Conservation (phyloP, 2,888 invertebrate species). For the Sclerodermus sp. region DNA sequence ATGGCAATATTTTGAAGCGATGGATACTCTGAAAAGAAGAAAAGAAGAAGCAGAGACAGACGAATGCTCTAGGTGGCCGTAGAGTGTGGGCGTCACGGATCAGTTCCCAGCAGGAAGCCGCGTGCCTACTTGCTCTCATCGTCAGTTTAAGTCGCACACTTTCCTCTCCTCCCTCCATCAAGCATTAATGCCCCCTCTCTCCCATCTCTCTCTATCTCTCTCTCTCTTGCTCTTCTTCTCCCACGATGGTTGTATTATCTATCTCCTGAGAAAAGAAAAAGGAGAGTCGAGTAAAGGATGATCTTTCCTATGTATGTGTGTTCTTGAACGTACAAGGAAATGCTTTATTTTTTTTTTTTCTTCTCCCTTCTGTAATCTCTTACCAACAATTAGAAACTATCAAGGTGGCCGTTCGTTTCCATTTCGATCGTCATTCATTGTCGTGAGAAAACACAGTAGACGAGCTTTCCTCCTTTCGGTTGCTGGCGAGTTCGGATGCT, state of each 20-base stretch:
- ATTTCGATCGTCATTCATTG: too few species aligned
- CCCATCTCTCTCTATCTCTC: constrained; percentile 6
- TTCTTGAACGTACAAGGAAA: too few species aligned
- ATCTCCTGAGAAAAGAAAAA: too few species aligned
- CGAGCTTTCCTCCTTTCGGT: not conserved
- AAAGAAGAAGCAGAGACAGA: not conserved
- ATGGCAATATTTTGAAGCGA: too few species aligned
- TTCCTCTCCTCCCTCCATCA: constrained; percentile 17
- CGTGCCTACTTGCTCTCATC: constrained; percentile 35
- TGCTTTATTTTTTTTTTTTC: too few species aligned
- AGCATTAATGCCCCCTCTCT: not conserved
- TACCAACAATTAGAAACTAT: too few species aligned
- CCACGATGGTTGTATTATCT: too few species aligned
- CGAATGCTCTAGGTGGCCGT: constrained; percentile 19
- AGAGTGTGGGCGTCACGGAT: constrained; percentile 50
- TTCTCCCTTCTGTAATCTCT: too few species aligned
- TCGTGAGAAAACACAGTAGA: too few species aligned
- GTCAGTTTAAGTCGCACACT: constrained; percentile 31
- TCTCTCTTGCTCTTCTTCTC: constrained; percentile 6
- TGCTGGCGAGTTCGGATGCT: not conserved
- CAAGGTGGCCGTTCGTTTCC: too few species aligned
- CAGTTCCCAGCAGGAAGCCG: constrained; percentile 48
- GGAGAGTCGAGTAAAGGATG: too few species aligned
- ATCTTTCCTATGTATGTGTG: too few species aligned
- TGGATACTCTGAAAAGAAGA: not conserved